Base-by-base conservation (phyloP, 37 sponge, comb jelly and placozoan species). In the Bolinopsis microptera region DNA sequence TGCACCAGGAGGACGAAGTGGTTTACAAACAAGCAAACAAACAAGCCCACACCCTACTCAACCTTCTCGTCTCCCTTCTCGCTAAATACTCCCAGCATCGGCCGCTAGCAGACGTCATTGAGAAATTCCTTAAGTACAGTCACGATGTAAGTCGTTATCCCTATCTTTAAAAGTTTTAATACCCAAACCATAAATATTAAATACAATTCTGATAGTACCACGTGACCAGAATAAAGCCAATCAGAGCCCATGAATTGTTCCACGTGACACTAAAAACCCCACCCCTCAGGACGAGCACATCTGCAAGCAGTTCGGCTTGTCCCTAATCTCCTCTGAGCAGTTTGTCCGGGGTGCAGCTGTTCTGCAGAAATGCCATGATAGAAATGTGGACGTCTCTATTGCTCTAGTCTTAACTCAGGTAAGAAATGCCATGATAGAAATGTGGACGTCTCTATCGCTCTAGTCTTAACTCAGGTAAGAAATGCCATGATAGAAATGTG, bases 61-160 rank as follows among this genome's bases (percentile, higher is more conserved):
- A 86, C 61, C 38, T 86, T 40, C 41, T 86, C 0, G 90, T 86
- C 5, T 86, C 61, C 1, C 90, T 86, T 0, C 41, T 86, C 30
- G 90, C 61, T 5, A 39, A 41, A 27, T 86, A 28, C 61, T 39
- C 61, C 38, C 90, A 86, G 90, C 39, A 86, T 48, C 41, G 90
- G n/a, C 61, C 90, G 26, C 90, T 86, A 13, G 90, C 90, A 22
- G 90, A 86, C 28, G 30, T 27, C 24, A 39, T 86, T 3, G 90
- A 86, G 90, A 86, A 86, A 48, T 86, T 86, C 61, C 90, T 86
- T 3, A 86, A 86, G 28, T 86, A 36, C 61, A 86, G 90, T 27
- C 61, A 86, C 31, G 48, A 39, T 22, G 90, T 86, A 40, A 41
- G 90, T 86, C 8, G 32, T 22, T 30, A 3, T 23, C 2, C 31